Evolutionary conservation across 2,113 vertebrate species (phyloP), one percentile per base, ranked within the genome.

Genomic region (Oreochromis spilurus): DNA sequence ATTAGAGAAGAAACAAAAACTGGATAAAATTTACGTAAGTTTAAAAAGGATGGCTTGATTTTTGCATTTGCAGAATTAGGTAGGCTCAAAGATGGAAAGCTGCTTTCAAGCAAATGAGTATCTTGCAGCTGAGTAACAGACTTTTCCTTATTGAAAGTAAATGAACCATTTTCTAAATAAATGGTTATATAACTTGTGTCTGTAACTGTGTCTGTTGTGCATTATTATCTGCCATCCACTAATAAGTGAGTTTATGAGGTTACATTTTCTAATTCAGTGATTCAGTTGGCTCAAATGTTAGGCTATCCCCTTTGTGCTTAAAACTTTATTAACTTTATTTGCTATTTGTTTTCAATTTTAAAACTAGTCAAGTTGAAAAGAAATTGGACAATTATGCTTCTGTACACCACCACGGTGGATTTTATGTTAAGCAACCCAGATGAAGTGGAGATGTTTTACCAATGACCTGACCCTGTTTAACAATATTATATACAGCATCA

Each of bases 361-460:
- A 58, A 58, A 17, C 7, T 9, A 31, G 0, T 16, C 29, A 70
- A 40, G 62, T 40, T 0, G 4, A 24, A 0, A 1, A 67, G 36
- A 40, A 40, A 40, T 24, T 21, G n/a, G n/a, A 40, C 36, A 40
- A 40, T 24, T 40, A 40, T 67, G n/a, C 36, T 40, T 67, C n/a
- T 72, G 38, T 45, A 26, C 12, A 26, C 65, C 62, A 67, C 62
- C 7, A 5, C 36, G 7, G 4, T 40, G 62, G 65, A 45, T 0
- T 43, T 72, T 45, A 16, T 43, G 21, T 72, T 43, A 72, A 43
- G 36, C 21, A 70, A 72, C 65, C 21, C 9, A 45, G 65, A 72
- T 10, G 38, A 72, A 43, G 29, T 62, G 9, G 19, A 11, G 58
- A 11, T 62, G 58, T 62, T 62, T 62, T 62, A 62, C 58, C 58